Base-by-base conservation (phyloP, 2,113 vertebrate genomes). In the Australoheros scitulus region DNA sequence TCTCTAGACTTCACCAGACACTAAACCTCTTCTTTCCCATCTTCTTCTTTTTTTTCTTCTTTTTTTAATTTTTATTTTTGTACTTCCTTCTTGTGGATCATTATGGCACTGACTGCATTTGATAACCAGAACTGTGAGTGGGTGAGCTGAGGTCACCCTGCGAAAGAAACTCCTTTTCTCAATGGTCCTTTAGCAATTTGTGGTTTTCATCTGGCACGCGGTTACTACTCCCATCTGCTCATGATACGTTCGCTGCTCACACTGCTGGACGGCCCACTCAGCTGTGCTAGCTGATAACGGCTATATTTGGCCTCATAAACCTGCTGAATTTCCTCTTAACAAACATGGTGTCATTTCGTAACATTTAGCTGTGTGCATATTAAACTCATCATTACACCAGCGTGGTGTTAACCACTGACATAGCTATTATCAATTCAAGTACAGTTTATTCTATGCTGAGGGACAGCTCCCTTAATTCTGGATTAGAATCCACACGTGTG, bases 271-370 rank as follows among this genome's bases (percentile, higher is more conserved):
- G 86, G 91, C 91, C 87, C 78, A 80, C 78, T 84, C 89, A 88
- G 41, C 68, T 91, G 90, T 70, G 11, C 41, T 56, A 22, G 36
- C 85, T 90, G 95, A 95, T 96, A 95, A 94, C 55, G 4, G 83
- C 88, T 95, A 95, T 91, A 91, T 95, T 93, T 92, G 79, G 87
- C 59, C 52, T 11, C 26, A 76, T 14, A 4, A 89, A 83, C 83
- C 76, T 60, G 58, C 34, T 65, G 74, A 58, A 36, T 65, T 18
- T 55, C 70, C 38, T 57, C 61, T 58, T 6, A 75, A 26, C 57
- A 80, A 63, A 22, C 26, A 20, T 7, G 32, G 32, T 47, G 24
- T 18, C 17, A 57, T 59, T 68, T 78, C 52, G 11, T 57, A 52
- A 75, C 20, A 26, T 52, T 56, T 29, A 9, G 58, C 4, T 26